These are phyloP conservation scores for Nomada fabriciana DNA, from an alignment of 2,888 invertebrate genomes.

Conservation along the genomic window DNA sequence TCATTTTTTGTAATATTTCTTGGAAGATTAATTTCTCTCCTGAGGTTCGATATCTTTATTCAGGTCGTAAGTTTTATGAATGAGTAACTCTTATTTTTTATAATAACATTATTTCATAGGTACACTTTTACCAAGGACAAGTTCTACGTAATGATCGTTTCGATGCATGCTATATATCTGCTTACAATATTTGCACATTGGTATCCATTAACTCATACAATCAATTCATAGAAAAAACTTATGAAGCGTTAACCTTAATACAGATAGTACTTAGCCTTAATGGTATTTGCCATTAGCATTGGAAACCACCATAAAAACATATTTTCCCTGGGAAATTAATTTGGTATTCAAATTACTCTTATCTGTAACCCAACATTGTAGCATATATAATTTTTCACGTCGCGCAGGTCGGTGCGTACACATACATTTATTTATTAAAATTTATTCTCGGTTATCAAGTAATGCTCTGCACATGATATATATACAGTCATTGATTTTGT, in stretches of 20 bases:
- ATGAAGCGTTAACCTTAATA: background rate
- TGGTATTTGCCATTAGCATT: background rate
- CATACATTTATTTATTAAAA: no score
- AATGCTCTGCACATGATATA: no score
- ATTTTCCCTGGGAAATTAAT: background rate
- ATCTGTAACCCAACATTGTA: background rate
- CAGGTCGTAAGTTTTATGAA: no score
- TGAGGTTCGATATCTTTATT: no score
- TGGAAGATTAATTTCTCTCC: no score
- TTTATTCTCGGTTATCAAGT: no score
- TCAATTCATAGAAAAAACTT: background rate
- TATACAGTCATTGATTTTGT: no score
- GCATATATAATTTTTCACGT: background rate
- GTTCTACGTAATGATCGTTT: background rate
- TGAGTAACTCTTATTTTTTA: no score
- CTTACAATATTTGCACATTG: background rate
- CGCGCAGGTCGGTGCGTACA: no score
- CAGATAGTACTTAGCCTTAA: slow-evolving; percentile 6
- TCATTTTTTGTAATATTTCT: no score
- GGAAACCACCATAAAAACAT: background rate
- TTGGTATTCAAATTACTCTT: background rate
- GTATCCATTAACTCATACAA: background rate
- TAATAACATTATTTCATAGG: no score
- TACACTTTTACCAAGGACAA: background rate
- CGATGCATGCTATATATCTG: no score